Evolutionary conservation across 2,888 invertebrate species (phyloP), one percentile per base, ranked within the genome.

Genomic region (Orthosia incerta): DNA sequence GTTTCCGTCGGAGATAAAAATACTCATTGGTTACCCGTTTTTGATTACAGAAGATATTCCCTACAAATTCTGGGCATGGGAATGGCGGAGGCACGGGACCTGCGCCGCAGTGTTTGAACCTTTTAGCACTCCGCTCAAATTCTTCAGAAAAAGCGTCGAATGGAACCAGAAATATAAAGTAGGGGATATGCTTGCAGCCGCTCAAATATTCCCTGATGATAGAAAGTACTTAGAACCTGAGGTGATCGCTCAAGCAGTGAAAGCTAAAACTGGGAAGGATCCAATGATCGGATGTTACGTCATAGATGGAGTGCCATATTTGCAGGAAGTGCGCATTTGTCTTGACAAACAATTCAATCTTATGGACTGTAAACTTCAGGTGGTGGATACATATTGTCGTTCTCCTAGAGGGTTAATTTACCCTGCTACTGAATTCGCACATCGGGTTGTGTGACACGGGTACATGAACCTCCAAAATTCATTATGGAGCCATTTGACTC

Each of bases 111-210:
- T 20, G 4, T 46, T 60, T 3, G 45, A 51, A 31, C 71, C 60
- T 46, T 60, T 71, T 31, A 60, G 60, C 20, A 71, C 71, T 16
- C 59, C 51, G 2, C 18, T 71, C 18, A 71, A 71, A 60, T 71
- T 71, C 46, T 71, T 71, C 60, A 71, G 51, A 31, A 72, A 72
- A 46, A 51, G 71, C 60, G 31, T 71, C 45, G 71, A 71, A 71
- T 71, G 20, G 51, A 71, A 71, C 18, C 20, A 31, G 20, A 71
- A 71, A 51, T 71, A 60, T 7, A 0, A 0, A 3, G 0, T 71
- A 12, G 20, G 45, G 11, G 51, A 71, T 18, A 71, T 71, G 71
- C 71, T 71, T 11, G 51, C 59, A 71, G 59, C 71, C 2, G 71
- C 71, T 16, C 59, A 71, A 18, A 71, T 71, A 59, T 59, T 51